phyloP scores from a whole-genome alignment of 2,888 invertebrate species.

The Linnaemya tessellans region DNA sequence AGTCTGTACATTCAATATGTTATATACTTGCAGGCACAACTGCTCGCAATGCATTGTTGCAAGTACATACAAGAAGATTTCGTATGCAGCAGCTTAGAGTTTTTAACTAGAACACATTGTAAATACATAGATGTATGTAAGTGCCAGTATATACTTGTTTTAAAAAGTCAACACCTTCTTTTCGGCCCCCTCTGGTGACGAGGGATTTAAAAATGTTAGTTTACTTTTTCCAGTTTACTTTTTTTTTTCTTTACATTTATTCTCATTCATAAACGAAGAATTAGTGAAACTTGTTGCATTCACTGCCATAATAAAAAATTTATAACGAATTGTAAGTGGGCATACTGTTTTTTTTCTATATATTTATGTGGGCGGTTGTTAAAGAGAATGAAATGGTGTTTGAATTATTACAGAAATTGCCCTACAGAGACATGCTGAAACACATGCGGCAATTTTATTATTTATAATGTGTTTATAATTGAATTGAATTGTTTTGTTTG shows the following conservation, averaged over 20 bases:
- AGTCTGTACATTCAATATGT: background rate
- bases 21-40: slow-evolving; percentile 8
- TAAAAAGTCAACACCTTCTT: slow-evolving; percentile 28
- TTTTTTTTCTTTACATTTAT: slow-evolving; percentile 4
- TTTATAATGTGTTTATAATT: slow-evolving; percentile 61
- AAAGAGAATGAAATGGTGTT: slow-evolving; percentile 49
- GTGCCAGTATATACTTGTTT: background rate
- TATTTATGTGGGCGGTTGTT: slow-evolving; percentile 24
- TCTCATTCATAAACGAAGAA: slow-evolving; percentile 54
- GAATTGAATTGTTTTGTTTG: slow-evolving; percentile 43
- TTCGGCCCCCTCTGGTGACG: slow-evolving; percentile 57
- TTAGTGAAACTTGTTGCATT: slow-evolving; percentile 68
- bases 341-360: background rate
- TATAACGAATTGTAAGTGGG: background rate
- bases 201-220: slow-evolving; percentile 54
- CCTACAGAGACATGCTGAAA: slow-evolving; percentile 49
- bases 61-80: background rate
- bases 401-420: slow-evolving; percentile 69
- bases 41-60: slow-evolving; percentile 21
- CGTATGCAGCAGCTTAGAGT: slow-evolving; percentile 22
- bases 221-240: slow-evolving; percentile 10
- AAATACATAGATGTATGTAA: background rate
- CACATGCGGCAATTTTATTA: slow-evolving; percentile 50
- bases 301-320: slow-evolving; percentile 2
- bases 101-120: slow-evolving; percentile 33